Evolutionary conservation across 1,140 invertebrate genomes (phyloP).

Genomic region (Aethina tumida): DNA sequence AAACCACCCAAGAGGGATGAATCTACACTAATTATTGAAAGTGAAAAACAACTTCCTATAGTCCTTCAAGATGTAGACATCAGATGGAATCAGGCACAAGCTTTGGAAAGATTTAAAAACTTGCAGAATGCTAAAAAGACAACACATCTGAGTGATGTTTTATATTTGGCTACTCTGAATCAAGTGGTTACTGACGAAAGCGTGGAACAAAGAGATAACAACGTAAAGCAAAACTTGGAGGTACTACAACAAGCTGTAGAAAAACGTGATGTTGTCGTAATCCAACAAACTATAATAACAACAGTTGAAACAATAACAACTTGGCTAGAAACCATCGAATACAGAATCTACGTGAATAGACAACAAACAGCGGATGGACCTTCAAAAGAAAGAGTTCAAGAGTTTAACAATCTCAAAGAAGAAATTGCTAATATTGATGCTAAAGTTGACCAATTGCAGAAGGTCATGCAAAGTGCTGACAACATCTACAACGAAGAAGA

Average conservation of each 20-base stretch:
- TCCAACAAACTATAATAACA: slow-evolving; percentile 59
- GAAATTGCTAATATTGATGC: slow-evolving; percentile 42
- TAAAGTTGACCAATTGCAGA: slow-evolving; percentile 38
- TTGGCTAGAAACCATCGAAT: slow-evolving; percentile 76
- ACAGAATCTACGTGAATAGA: slow-evolving; percentile 55
- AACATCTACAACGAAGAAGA: slow-evolving; percentile 41
- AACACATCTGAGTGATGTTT: slow-evolving; percentile 43
- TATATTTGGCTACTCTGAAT: slow-evolving; percentile 49
- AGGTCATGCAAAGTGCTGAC: slow-evolving; percentile 39
- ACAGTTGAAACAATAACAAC: slow-evolving; percentile 68
- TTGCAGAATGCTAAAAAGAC: slow-evolving; percentile 40
- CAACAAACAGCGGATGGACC: slow-evolving; percentile 46
- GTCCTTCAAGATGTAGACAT: slow-evolving; percentile 26
- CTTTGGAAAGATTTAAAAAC: slow-evolving; percentile 44
- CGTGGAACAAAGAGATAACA: slow-evolving; percentile 41
- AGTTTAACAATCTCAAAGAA: slow-evolving; percentile 40
- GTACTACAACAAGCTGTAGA: slow-evolving; percentile 52
- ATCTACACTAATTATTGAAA: slow-evolving; percentile 10
- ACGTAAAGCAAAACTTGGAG: slow-evolving; percentile 47
- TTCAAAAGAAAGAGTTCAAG: slow-evolving; percentile 37
- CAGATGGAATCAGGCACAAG: slow-evolving; percentile 31
- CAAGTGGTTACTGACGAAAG: slow-evolving; percentile 43
- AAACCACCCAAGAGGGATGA: slow-evolving; percentile 6
- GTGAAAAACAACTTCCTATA: slow-evolving; percentile 18
- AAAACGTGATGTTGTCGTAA: slow-evolving; percentile 47